These are phyloP conservation scores for Tachina grossa DNA, from an alignment of 2,888 invertebrate genomes.

Conservation along the genomic window DNA sequence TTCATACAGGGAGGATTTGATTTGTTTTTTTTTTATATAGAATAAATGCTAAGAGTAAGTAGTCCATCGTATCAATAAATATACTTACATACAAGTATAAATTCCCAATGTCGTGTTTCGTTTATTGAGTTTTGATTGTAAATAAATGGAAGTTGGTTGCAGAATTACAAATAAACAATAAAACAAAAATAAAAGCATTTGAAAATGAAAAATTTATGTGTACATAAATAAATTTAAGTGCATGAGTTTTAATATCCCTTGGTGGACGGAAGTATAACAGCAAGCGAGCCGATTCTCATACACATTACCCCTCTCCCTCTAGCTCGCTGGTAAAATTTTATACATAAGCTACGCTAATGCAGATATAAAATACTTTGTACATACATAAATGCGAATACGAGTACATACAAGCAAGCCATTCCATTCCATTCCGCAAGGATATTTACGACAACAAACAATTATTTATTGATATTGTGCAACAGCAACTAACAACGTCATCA, in stretches of 20 bases:
- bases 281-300: constrained; percentile 24
- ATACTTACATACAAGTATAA: constrained; percentile 26
- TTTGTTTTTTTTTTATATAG: background rate
- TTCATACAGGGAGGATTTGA: constrained; percentile 53
- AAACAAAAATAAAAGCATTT: constrained; percentile 34
- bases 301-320: background rate
- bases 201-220: constrained; percentile 30
- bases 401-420: background rate
- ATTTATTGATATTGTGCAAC: constrained; percentile 65
- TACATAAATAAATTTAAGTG: constrained; percentile 50
- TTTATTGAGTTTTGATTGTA: constrained; percentile 74
- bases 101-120: constrained; percentile 67
- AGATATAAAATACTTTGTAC: background rate
- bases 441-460: constrained; percentile 60
- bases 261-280: constrained; percentile 21
- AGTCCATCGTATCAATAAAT: constrained; percentile 8
- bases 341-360: constrained; percentile 11
- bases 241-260: constrained; percentile 56
- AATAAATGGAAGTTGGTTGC: constrained; percentile 72
- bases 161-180: constrained; percentile 54
- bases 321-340: background rate
- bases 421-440: constrained; percentile 19
- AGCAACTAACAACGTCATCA: constrained; percentile 40
- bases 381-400: background rate
- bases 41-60: background rate